A percentile compares a stretch with the other conserved stretches of the same genome.
phyloP scores from a whole-genome alignment of 1,140 invertebrate species.

The Proales similis region DNA sequence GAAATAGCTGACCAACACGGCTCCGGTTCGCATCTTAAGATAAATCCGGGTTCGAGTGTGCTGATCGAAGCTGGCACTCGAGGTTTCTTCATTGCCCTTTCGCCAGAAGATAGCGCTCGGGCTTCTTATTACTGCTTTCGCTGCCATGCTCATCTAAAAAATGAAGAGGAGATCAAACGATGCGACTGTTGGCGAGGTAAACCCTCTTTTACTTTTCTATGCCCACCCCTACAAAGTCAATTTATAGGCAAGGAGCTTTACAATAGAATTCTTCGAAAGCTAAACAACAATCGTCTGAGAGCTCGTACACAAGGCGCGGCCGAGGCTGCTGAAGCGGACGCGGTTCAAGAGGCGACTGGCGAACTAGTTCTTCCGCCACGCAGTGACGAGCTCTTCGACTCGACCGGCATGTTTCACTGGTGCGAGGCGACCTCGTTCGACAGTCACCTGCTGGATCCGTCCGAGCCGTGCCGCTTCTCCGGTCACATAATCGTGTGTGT shows the following conservation, averaged over 20 bases:
- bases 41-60: constrained; percentile 73
- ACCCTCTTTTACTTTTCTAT: too few relatives aligned
- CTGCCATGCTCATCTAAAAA: constrained; percentile 94
- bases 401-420: constrained; percentile 99
- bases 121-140: constrained; percentile 99
- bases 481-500: constrained; percentile 98
- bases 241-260: too few relatives aligned
- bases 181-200: constrained; percentile 99
- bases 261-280: too few relatives aligned
- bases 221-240: too few relatives aligned
- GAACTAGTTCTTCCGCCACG: too few relatives aligned
- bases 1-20: constrained; percentile 91
- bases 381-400: constrained; percentile 62
- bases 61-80: not conserved
- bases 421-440: constrained; percentile 89
- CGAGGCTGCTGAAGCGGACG: too few relatives aligned
- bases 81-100: constrained; percentile 95
- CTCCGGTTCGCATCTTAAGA: constrained; percentile 85
- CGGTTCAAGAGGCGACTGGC: too few relatives aligned
- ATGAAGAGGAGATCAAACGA: constrained; percentile 97
- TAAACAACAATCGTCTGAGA: too few relatives aligned
- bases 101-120: constrained; percentile 86
- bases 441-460: constrained; percentile 69
- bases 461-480: constrained; percentile 59
- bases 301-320: too few relatives aligned